Base-by-base conservation (phyloP, 2,888 invertebrate genomes). In the Leptopterna dolabrata region DNA sequence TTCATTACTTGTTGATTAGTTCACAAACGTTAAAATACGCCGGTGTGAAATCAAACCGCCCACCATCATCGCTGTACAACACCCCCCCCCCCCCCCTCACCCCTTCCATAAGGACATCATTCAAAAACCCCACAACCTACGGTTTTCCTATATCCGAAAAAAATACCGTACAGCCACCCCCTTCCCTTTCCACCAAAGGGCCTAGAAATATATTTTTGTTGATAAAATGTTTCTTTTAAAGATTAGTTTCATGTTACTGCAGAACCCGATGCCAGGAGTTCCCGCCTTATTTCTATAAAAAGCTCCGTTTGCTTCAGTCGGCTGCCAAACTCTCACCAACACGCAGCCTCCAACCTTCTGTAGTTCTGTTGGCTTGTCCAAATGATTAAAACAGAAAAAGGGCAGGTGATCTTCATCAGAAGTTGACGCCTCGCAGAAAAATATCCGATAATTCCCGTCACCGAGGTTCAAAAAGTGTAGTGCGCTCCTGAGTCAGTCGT, bases 201-300 rank as follows among this genome's bases (percentile, higher is more conserved):
- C 78, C 78, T 45, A 78, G 78, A 24, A 41, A 45, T 71, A 43
- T 83, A 83, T 83, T 76, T 87, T 78, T 81, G 82, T 73, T 71
- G 36, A 87, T 76, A 87, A 87, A 76, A 71, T 30, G 76, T 83
- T 84, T 85, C 55, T 71, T 84, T 76, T 36, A 71, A 85, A 47
- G 73, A 85, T 76, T 76, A 84, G 70, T 85, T 88, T 88, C 84
- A 86, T 45, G 87, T 87, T 87, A 88, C 88, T 84, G 88, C 88
- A 83, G 81, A 87, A 87, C 85, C 76, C 71, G 89, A 82, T 89
- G 89, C 89, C 89, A 89, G 85, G 73, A 87, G 87, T 87, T 81
- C 78, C 85, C 87, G 85, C 85, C 87, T 88, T 87, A 87, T 88
- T 88, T 89, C 89, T 89, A 89, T 87, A 88, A 89, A 89, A 89